Evolutionary conservation across 2,113 vertebrate species (phyloP).

Genomic region (Tyto alba): DNA sequence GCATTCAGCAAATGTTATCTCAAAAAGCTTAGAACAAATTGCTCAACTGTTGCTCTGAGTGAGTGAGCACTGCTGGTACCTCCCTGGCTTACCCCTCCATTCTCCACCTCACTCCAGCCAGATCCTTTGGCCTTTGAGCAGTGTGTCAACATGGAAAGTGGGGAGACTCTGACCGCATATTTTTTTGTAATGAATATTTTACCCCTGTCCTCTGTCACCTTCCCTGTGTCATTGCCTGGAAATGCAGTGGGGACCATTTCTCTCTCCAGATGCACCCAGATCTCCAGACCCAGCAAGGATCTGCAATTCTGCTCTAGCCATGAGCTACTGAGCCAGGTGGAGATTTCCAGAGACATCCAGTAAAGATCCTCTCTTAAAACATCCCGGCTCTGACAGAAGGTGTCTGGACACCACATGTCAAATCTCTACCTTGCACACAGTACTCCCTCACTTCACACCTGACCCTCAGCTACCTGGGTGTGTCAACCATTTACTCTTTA

Average conservation of each 20-base stretch:
- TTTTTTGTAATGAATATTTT: background rate
- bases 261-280: background rate
- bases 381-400: background rate
- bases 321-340: background rate
- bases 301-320: background rate
- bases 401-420: background rate
- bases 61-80: fast-evolving
- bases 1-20: background rate
- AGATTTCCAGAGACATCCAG: background rate
- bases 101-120: background rate
- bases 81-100: background rate
- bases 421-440: background rate
- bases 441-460: background rate
- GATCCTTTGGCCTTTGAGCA: background rate
- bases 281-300: background rate
- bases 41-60: background rate
- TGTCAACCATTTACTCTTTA: background rate
- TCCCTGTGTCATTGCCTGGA: background rate
- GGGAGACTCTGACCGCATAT: fast-evolving
- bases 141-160: background rate
- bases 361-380: background rate
- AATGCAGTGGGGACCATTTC: background rate
- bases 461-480: background rate
- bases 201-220: background rate
- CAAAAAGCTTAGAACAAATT: background rate